Evolutionary conservation across 30 jellyfish, hydroid and myxozoan species (phyloP).

Genomic region (Nemopilema nomurai): DNA sequence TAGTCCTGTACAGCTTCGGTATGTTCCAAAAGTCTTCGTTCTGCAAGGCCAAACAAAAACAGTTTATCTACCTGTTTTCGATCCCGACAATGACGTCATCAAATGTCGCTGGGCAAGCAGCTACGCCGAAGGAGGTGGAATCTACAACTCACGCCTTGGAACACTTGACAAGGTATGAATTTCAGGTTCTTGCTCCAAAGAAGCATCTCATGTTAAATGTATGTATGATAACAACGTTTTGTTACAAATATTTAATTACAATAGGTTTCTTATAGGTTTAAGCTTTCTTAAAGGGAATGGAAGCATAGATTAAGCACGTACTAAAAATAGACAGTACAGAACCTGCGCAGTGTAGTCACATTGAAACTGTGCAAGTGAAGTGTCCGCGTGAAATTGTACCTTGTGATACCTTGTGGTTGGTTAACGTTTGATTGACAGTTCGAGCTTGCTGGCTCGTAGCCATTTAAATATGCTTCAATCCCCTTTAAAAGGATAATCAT

Average conservation of each 20-base stretch:
- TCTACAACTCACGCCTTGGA: slow-evolving; percentile 14
- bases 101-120: slow-evolving; percentile 24
- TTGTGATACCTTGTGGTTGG: too few relatives aligned
- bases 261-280: too few relatives aligned
- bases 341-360: too few relatives aligned
- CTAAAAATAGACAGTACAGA: too few relatives aligned
- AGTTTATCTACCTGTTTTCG: slow-evolving; percentile 4
- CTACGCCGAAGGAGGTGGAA: slow-evolving; percentile 34
- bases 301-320: too few relatives aligned
- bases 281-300: too few relatives aligned
- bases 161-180: not conserved
- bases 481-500: too few relatives aligned
- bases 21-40: not conserved
- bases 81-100: slow-evolving; percentile 19
- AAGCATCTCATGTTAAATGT: not conserved
- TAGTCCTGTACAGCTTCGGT: slow-evolving; percentile 36
- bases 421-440: too few relatives aligned
- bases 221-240: not conserved
- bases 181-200: not conserved
- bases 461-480: too few relatives aligned
- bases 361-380: too few relatives aligned
- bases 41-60: not conserved
- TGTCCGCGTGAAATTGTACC: too few relatives aligned
- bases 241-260: not conserved
- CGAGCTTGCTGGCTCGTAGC: too few relatives aligned